Base-by-base conservation (phyloP, 2,113 vertebrate genomes). In the Otus sunia region DNA sequence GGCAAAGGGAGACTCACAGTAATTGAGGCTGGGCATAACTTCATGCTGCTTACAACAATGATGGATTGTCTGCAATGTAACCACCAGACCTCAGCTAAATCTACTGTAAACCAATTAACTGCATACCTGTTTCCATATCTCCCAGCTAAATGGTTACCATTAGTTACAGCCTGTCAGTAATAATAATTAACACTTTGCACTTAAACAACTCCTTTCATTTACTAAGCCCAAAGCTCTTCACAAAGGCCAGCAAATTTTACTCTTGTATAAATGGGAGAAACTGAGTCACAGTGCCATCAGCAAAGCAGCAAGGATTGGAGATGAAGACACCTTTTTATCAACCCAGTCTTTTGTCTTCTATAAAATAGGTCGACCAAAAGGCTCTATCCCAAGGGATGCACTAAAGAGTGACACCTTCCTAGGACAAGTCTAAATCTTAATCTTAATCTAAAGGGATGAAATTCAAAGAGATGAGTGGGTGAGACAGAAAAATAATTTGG, bases 41-140 rank as follows among this genome's bases (percentile, higher is more conserved):
- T 95, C 52, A 23, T 62, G 77, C 86, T 96, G 87, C 77, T 93
- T 95, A 90, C 88, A 97, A 79, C 56, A 96, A 62, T 93, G 95
- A 97, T 96, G 93, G 73, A 96, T 96, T 96, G 91, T 94, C 91
- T 93, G 74, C 69, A 91, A 2, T 58, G 37, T 53, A 94, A 94
- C 95, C 90, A 86, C 69, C 79, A 95, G 95, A 96, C 88, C 94
- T 96, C 93, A 95, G 88, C 88, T 95, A 92, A 96, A 94, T 94
- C 93, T 92, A 67, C 74, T 94, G 73, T 90, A 90, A 93, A 85
- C 90, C 93, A 97, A 94, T 96, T 96, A 96, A 88, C 93, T 69
- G 83, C 78, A 66, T 96, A 96, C 90, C 78, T 92, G 83, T 88
- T 96, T 88, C 83, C 36, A 27, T 86, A 94, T 92, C 59, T 93